Base-by-base conservation (phyloP, 2,797 vertebrate species). In the Pipistrellus kuhlii region DNA sequence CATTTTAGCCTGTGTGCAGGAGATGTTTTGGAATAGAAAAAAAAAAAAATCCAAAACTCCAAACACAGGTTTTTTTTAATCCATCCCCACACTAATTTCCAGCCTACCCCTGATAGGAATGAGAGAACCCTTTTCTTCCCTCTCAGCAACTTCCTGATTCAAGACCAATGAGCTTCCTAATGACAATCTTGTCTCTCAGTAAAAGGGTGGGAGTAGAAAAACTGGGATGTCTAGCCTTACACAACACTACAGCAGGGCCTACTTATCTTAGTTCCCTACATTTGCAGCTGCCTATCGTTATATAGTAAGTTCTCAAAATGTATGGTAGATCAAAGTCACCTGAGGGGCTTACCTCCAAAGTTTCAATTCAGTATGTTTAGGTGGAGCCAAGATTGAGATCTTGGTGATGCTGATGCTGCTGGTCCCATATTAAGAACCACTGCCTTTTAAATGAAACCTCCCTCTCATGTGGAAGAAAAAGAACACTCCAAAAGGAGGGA, bases 11-110 rank as follows among this genome's bases (percentile, higher is more conserved):
- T 14, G 5, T 35, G 4, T 73, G 27, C 21, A 85, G 18, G 53
- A 94, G 18, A 77, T 59, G 90, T 48, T 77, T 85, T 17, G 30
- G 32, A 66, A 66, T 23, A 78, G 5, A 14, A 53, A 82, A 8
- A 3, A 57, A 55, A 73, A 55, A 73, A 92, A 46, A 21, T 3
- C 62, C n/a, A 68, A 92, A 53, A 21, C 14, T 59, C 48, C 2
- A 77, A 76, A 32, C 20, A 51, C 41, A 59, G 3, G 35, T n/a
- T 77, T 90, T 62, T 77, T 90, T 62, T 53, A 12, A 80, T 66
- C 73, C 18, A 51, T n/a, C 7, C 21, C 35, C 3, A n/a, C 12
- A 18, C 73, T 3, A 30, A 30, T 66, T 85, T 15, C 32, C 32
- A 55, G 25, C 35, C 41, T 41, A 30, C n/a, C 21, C 27, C 14